Evolutionary conservation across 2,888 invertebrate genomes (phyloP), one percentile per base, ranked within the genome.

Genomic region (Ormyrus nitidulus): DNA sequence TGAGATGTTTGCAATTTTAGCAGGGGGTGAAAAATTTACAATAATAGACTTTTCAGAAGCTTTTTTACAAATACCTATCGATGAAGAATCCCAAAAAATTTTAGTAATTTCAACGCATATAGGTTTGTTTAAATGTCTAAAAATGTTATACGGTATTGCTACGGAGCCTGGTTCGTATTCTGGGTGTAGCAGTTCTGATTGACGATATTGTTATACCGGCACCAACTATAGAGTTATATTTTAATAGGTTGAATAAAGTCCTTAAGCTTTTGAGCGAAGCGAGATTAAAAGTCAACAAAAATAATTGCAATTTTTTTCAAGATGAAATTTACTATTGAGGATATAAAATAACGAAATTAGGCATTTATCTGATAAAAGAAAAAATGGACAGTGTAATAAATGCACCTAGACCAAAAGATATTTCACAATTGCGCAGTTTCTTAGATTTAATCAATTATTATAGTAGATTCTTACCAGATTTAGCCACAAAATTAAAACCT

Each of bases 11-110:
- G 73, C 72, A 54, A 82, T 76, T 2, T 66, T 85, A 4, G 13
- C 74, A 34, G 84, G 84, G n/a, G 86, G 86, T 11, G 77, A 76
- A 34, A 51, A 78, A 5, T 88, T 86, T 73, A 51, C 82, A 6
- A 79, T 80, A 54, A 77, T 83, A 44, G 81, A 82, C 71, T 53
- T 83, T 62, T 70, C 48, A 4, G 80, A 81, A 13, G 81, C 80
- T 2, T 83, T 72, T 58, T 54, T 61, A 46, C 83, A 83, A 59
- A 70, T 83, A 2, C 74, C 74, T 0, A 19, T 83, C 0, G 65
- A 53, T 2, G 53, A 56, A 70, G 75, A 81, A 44, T 75, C 79
- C 10, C 66, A 78, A 70, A 5, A 81, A 1, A 79, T 68, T 10
- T 10, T 81, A 6, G 78, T 80, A 11, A 66, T 82, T 34, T 76